Percentiles rank a stretch among this genome's conserved stretches.
Evolutionary conservation across 2,113 vertebrate genomes (phyloP).

Genomic region (human (Homo sapiens)): GRCh38 chr2:214433001-214433500

Average conservation of each 20-base stretch:
- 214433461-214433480: background rate
- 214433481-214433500: constrained; percentile 25
- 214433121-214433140: background rate
- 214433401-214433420: background rate
- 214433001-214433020: no score
- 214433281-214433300: constrained; percentile 14
- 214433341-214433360: constrained; percentile 32
- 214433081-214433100: background rate
- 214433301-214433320: background rate
- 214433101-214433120: background rate
- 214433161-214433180: background rate
- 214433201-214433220: background rate
- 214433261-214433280: constrained; percentile 2
- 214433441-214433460: background rate
- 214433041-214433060: background rate
- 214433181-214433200: no score
- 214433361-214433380: constrained; percentile 38
- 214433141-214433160: background rate
- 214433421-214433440: background rate
- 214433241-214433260: background rate
- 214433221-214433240: constrained; percentile 10
- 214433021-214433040: no score
- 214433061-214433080: background rate
- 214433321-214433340: background rate
- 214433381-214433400: constrained; percentile 2